A percentile compares a stretch with the other conserved stretches of the same genome.
phyloP scores from a whole-genome alignment of 2,113 vertebrate genomes.

The Speoplatyrhinus poulsoni region DNA sequence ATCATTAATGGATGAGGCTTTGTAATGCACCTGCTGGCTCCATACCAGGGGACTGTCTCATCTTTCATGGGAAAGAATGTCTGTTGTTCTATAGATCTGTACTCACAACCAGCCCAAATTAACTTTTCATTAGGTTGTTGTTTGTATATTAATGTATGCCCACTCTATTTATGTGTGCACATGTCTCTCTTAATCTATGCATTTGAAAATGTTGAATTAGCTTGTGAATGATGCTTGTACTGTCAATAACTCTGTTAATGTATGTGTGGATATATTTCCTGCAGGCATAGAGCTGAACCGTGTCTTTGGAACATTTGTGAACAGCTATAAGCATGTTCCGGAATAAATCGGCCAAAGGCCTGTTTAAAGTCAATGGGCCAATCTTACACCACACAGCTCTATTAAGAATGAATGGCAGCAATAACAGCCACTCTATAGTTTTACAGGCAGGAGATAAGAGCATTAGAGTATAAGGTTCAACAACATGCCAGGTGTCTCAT shows the following conservation, averaged over 20 bases:
- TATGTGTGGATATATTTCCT: constrained; percentile 33
- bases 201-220: no score
- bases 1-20: constrained; percentile 68
- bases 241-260: no score
- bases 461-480: constrained; percentile 47
- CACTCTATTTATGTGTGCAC: background rate
- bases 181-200: no score
- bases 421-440: constrained; percentile 38
- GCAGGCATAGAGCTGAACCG: constrained; percentile 10
- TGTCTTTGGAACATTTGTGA: constrained; percentile 17
- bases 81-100: constrained; percentile 29
- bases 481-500: constrained; percentile 18
- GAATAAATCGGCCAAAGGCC: constrained; percentile 30
- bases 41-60: constrained; percentile 50
- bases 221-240: no score
- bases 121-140: constrained; percentile 20
- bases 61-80: constrained; percentile 62
- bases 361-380: constrained; percentile 13
- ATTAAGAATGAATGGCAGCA: constrained; percentile 26
- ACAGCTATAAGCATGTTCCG: constrained; percentile 8
- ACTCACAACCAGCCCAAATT: constrained; percentile 36
- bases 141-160: background rate
- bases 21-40: constrained; percentile 70
- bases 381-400: constrained; percentile 15
- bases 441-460: constrained; percentile 52